Base-by-base conservation (phyloP, 2,888 invertebrate species). In the Acrobasis consociella region DNA sequence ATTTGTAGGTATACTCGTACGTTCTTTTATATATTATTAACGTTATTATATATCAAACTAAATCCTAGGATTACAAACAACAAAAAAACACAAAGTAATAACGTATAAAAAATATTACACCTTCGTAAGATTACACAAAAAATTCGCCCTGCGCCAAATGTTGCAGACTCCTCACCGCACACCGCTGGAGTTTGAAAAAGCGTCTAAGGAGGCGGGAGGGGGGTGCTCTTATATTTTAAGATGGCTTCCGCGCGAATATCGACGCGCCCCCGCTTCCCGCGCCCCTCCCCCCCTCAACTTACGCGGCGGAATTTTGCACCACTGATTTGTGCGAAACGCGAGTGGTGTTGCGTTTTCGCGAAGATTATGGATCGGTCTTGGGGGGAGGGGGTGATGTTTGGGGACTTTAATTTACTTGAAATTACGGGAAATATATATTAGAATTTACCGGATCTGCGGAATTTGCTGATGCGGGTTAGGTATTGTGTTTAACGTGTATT, bases 191-290 rank as follows among this genome's bases (percentile, higher is more conserved):
- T 87, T 85, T 82, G 88, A 89, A 91, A 91, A 91, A 91, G 79
- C 85, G 85, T 90, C 91, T 91, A 85, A 89, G 91, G 90, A 87
- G 89, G 84, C 80, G 77, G 74, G 69, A 67, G 70, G 66, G 75
- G 71, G 76, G 73, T 74, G 81, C 81, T 82, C 87, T 87, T 89
- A 91, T 89, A 91, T 91, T 91, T 90, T 90, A 91, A 91, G 91
- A 91, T 91, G 91, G 91, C 91, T 89, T 90, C 91, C 91, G 87
- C 87, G 85, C 83, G 86, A 84, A 81, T 91, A 91, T 90, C 88
- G 91, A 91, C 91, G 91, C 87, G 82, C 72, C 67, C 71, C 72
- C 78, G 62, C 75, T 75, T 68, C 78, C 78, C 80, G 71, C 76
- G 67, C 79, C 63, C 64, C 67, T 56, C 65, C 64, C 65, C 64